Conservation (phyloP, 53 echinoderm and acorn worm species). For the Mesocentrotus franciscanus region DNA sequence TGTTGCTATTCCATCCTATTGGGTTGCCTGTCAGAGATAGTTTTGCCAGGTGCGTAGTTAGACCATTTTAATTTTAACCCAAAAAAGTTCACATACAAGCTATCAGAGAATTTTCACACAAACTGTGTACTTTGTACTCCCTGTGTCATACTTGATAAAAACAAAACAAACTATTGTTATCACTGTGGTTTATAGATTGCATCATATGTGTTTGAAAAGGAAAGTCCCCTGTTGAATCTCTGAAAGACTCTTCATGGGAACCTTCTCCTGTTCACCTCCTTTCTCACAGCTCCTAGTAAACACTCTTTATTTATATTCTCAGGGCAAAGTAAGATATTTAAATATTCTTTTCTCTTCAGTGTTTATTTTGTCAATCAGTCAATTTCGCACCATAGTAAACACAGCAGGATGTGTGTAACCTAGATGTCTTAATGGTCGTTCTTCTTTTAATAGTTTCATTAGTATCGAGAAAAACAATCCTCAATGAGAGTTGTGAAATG, state of each 20-base stretch:
- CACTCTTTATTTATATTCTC: not conserved
- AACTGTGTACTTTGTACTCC: not conserved
- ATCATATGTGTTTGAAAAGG: not conserved
- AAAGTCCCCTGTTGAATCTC: not conserved
- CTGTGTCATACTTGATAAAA: not conserved
- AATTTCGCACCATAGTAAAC: not conserved
- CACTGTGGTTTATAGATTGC: not conserved
- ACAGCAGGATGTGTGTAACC: not conserved
- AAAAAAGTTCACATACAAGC: not conserved
- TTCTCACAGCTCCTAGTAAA: not conserved
- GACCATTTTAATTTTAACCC: too few species aligned
- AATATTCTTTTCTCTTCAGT: not conserved
- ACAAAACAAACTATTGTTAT: not conserved
- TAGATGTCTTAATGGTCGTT: not conserved
- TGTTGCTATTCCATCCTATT: too few species aligned
- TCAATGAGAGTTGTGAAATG: not conserved
- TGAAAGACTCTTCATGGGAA: not conserved
- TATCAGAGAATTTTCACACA: not conserved
- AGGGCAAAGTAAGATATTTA: not conserved
- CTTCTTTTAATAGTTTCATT: not conserved
- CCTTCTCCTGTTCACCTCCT: not conserved
- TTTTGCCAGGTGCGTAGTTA: not conserved
- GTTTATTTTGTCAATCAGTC: not conserved
- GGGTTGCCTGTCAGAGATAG: too few species aligned
- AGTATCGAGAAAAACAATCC: not conserved